Conservation (phyloP, 2,797 vertebrate species). For the Melanotaenia parkinsoni region DNA sequence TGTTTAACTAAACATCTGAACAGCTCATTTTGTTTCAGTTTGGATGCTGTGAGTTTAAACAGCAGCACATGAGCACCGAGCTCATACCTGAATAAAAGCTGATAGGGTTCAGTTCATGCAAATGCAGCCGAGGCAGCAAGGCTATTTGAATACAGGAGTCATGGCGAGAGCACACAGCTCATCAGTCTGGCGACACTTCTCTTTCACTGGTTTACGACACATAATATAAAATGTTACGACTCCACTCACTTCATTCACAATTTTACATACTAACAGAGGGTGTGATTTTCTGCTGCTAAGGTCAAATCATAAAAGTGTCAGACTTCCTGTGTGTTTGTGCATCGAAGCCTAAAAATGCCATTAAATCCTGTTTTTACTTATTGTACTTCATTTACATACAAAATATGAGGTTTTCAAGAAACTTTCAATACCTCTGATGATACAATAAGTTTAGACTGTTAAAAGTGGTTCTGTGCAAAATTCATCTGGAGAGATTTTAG, state of each 20-base stretch:
- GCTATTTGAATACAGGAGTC: conserved; percentile 48
- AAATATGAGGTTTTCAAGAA: too few relatives aligned
- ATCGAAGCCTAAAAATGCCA: too few relatives aligned
- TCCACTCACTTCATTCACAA: conserved; percentile 35
- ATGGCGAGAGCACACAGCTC: conserved; percentile 17
- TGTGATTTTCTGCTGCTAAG: conserved; percentile 39
- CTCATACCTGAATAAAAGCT: conserved; percentile 24
- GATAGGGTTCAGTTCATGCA: conserved; percentile 51
- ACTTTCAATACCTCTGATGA: too few relatives aligned
- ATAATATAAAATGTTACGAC: conserved; percentile 41
- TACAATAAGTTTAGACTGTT: too few relatives aligned
- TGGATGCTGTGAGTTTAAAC: background rate
- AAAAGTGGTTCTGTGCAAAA: too few relatives aligned
- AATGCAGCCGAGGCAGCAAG: conserved; percentile 24
- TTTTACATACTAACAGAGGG: conserved; percentile 34
- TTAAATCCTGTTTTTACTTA: too few relatives aligned
- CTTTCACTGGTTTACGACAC: conserved; percentile 39
- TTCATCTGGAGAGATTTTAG: too few relatives aligned
- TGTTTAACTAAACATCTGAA: background rate
- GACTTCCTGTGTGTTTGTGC: background rate
- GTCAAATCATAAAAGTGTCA: background rate
- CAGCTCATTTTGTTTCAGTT: conserved; percentile 1
- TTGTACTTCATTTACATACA: too few relatives aligned
- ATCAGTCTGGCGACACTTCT: conserved; percentile 1
- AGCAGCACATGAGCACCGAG: conserved; percentile 5